phyloP scores from a whole-genome alignment of 2,113 vertebrate genomes.

The Caloenas nicobarica region DNA sequence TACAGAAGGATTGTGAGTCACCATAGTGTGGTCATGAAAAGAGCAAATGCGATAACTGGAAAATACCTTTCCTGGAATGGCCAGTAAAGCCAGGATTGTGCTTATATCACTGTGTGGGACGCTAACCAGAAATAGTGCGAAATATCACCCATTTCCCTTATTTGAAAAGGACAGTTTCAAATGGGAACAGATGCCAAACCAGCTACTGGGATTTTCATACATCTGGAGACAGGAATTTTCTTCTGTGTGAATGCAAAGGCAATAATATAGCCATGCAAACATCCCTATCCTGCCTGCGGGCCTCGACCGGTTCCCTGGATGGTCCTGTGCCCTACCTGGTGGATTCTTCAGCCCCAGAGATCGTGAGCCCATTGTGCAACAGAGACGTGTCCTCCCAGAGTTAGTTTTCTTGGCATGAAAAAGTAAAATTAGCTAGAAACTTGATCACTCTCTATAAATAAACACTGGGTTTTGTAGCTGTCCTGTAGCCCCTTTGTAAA shows the following conservation, averaged over 20 bases:
- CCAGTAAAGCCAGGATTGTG: neutral
- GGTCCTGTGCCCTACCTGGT: neutral
- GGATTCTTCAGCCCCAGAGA: neutral
- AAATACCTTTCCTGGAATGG: neutral
- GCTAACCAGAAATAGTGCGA: neutral
- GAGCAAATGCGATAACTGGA: neutral
- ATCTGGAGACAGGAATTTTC: neutral
- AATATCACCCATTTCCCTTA: neutral
- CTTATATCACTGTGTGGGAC: neutral
- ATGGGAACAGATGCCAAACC: neutral
- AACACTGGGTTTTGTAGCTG: neutral
- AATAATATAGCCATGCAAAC: neutral
- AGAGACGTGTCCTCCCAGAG: neutral
- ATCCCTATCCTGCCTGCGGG: accelerated
- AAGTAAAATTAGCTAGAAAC: neutral
- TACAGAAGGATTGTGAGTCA: neutral
- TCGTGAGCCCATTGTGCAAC: neutral
- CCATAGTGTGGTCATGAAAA: neutral
- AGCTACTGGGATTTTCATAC: neutral
- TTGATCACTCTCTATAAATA: neutral
- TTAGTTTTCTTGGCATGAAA: neutral
- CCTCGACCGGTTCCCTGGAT: neutral
- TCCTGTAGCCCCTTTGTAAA: neutral
- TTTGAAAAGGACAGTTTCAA: neutral
- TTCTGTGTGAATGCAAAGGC: neutral